Evolutionary conservation across 1,140 invertebrate genomes (phyloP).

Genomic region (Pseudobourletiella spinata): DNA sequence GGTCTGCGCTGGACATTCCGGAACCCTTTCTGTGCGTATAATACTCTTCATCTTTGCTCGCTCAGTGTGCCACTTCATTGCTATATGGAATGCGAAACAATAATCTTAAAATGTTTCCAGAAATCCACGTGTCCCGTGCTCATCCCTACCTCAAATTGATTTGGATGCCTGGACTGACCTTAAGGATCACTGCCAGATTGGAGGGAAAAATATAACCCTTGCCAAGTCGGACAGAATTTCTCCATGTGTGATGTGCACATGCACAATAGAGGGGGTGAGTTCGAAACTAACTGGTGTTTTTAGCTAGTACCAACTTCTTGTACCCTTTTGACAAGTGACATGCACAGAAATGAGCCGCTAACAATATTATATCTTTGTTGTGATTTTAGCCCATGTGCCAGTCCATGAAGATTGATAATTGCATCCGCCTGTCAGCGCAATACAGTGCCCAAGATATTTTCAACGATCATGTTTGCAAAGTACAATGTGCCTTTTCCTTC

Average conservation of each 20-base stretch:
- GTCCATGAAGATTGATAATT: constrained; percentile 48
- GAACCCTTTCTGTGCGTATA: constrained; percentile 50
- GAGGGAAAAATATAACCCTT: constrained; percentile 43
- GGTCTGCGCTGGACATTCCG: constrained; percentile 48
- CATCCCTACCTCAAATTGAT: constrained; percentile 42
- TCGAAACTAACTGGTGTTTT: too few species aligned
- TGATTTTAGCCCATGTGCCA: constrained; percentile 48
- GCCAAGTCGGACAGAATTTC: constrained; percentile 48
- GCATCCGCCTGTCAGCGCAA: constrained; percentile 43
- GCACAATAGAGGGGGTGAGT: constrained; percentile 52
- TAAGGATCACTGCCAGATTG: constrained; percentile 42
- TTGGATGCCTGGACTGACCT: constrained; percentile 46
- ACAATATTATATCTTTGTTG: too few species aligned
- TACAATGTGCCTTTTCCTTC: constrained; percentile 50
- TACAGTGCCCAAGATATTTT: constrained; percentile 44
- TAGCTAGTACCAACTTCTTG: too few species aligned
- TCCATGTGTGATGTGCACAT: constrained; percentile 54
- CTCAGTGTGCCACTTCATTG: too few species aligned
- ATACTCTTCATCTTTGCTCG: too few species aligned
- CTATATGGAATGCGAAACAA: too few species aligned
- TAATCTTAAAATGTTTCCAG: too few species aligned
- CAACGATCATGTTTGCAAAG: constrained; percentile 48
- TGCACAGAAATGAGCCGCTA: too few species aligned
- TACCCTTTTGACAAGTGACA: too few species aligned
- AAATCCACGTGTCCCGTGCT: constrained; percentile 47